Conservation (phyloP, 1,140 invertebrate species). For the Colletes latitarsis region DNA sequence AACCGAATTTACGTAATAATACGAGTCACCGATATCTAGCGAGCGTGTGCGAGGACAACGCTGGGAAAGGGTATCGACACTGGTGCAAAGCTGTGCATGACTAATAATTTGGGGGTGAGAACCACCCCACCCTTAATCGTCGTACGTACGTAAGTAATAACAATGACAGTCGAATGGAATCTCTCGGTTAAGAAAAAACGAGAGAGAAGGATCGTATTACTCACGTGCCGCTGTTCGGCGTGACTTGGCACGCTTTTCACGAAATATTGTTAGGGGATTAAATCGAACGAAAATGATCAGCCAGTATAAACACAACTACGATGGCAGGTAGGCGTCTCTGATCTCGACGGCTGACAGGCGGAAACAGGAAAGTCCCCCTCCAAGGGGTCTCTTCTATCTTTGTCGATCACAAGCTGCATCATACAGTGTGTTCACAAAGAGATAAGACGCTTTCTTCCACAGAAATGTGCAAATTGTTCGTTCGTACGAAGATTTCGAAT, state of each 20-base stretch:
- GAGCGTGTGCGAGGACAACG: conserved; percentile 6
- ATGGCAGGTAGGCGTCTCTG: conserved; percentile 61
- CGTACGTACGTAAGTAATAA: conserved; percentile 27
- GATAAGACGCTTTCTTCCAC: background rate
- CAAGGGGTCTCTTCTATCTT: conserved; percentile 42
- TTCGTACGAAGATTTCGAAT: no score
- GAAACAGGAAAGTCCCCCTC: conserved; percentile 70
- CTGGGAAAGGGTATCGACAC: conserved; percentile 23
- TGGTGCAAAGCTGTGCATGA: conserved; percentile 62
- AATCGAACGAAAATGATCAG: background rate
- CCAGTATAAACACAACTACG: conserved; percentile 46
- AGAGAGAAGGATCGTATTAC: background rate
- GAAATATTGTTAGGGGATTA: conserved; percentile 10
- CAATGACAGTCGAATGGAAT: conserved; percentile 21
- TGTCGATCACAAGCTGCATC: conserved; percentile 12
- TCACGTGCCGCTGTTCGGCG: conserved; percentile 17
- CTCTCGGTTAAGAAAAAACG: background rate
- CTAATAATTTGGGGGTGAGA: conserved; percentile 75
- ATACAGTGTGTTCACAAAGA: background rate
- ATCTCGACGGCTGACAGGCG: conserved; percentile 68
- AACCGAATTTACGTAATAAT: background rate
- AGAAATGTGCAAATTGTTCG: no score
- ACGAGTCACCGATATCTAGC: background rate
- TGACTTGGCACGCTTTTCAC: conserved; percentile 35
- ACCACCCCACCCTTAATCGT: conserved; percentile 67